A percentile compares a stretch with the other conserved stretches of the same genome.
phyloP scores from a whole-genome alignment of 2,888 invertebrate species.

The Odontocerum albicorne region DNA sequence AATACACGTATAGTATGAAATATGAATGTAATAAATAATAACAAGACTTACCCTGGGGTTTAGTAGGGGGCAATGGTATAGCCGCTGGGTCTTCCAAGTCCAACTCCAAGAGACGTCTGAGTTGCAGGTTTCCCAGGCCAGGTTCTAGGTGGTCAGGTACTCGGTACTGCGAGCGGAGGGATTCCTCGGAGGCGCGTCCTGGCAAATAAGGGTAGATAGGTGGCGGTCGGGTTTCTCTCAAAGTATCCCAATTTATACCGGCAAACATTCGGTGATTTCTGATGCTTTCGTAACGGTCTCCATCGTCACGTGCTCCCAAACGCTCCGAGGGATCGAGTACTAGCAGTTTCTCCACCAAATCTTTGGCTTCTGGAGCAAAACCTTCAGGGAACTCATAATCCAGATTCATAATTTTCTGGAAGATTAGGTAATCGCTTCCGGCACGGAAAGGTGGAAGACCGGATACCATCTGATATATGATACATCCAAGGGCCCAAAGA shows the following conservation, averaged over 20 bases:
- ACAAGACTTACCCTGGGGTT: slow-evolving; percentile 20
- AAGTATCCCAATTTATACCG: slow-evolving; percentile 78
- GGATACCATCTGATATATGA: slow-evolving; percentile 95
- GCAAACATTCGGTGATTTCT: slow-evolving; percentile 86
- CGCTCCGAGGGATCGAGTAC: slow-evolving; percentile 79
- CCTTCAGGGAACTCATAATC: slow-evolving; percentile 92
- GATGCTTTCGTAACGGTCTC: slow-evolving; percentile 75
- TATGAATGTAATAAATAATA: too few species aligned
- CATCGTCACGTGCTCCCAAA: slow-evolving; percentile 76
- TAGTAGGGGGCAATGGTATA: slow-evolving; percentile 11
- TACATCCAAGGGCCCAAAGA: slow-evolving; percentile 97
- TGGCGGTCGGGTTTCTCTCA: slow-evolving; percentile 79
- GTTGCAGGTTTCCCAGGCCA: slow-evolving; percentile 81
- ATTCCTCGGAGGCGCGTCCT: slow-evolving; percentile 67
- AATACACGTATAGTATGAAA: too few species aligned
- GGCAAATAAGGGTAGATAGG: slow-evolving; percentile 80
- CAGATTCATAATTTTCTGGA: slow-evolving; percentile 90
- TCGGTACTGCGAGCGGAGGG: slow-evolving; percentile 65
- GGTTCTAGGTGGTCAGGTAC: slow-evolving; percentile 82
- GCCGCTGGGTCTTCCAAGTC: slow-evolving; percentile 56
- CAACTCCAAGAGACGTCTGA: slow-evolving; percentile 74
- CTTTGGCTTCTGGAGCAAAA: slow-evolving; percentile 82
- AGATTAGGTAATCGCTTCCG: slow-evolving; percentile 91
- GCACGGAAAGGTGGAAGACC: slow-evolving; percentile 92
- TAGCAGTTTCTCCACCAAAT: slow-evolving; percentile 83